phyloP scores from a whole-genome alignment of 2,113 vertebrate genomes.

The Tyto alba region DNA sequence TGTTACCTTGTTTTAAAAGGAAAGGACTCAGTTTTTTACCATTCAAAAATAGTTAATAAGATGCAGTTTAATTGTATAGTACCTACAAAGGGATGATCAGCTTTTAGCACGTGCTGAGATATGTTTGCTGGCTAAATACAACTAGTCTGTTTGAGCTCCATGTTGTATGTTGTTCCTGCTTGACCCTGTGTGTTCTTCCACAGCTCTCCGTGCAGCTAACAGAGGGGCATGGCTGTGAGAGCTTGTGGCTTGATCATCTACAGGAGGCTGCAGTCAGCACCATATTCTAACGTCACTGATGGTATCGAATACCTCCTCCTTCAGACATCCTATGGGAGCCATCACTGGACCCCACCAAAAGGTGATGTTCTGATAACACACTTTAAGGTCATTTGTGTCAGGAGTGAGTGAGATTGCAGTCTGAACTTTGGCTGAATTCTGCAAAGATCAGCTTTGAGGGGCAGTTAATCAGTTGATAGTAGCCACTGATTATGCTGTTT shows the following conservation, averaged over 20 bases:
- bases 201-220: background rate
- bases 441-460: background rate
- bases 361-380: constrained; percentile 64
- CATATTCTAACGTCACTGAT: constrained; percentile 48
- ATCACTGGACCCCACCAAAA: constrained; percentile 99
- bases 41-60: background rate
- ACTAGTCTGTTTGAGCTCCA: background rate
- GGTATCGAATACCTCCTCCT: constrained; percentile 89
- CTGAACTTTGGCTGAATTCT: background rate
- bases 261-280: constrained; percentile 69
- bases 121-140: background rate
- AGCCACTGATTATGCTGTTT: background rate
- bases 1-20: background rate
- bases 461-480: background rate
- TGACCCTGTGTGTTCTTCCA: background rate
- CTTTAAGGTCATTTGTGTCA: background rate
- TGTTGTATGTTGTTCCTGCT: background rate
- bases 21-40: background rate
- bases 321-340: constrained; percentile 89
- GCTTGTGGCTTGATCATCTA: constrained; percentile 95
- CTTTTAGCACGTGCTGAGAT: background rate
- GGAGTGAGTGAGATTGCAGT: background rate
- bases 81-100: background rate
- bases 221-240: constrained; percentile 78
- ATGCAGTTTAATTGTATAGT: background rate